Base-by-base conservation (phyloP, 1,140 invertebrate genomes). In the Riptortus pedestris region DNA sequence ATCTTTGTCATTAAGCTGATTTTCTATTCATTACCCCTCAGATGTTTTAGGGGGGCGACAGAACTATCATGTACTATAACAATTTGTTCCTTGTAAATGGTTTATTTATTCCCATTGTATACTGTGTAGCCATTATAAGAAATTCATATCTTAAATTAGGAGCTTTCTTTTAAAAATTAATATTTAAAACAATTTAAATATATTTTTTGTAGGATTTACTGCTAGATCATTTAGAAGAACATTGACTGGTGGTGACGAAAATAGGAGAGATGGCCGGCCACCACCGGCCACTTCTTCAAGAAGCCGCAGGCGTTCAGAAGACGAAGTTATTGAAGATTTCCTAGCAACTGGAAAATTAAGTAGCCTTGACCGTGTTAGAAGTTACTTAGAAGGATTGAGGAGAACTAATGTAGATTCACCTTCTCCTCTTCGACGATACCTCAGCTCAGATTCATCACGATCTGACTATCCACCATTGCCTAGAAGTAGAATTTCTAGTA, bases 361-460 rank as follows among this genome's bases (percentile, higher is more conserved):
- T 27, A 65, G 64, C 55, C 59, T 65, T 55, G 64, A 65, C 5
- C 24, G 64, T 29, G 64, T 65, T 31, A 65, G 59, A 31, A 65
- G 61, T 22, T 65, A 65, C 28, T 52, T 65, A 38, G 64, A 65
- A 18, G 64, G 24, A 3, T 16, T 38, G 12, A 59, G 57, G 33
- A 29, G 28, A 29, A 38, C 28, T 12, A 38, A 26, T 18, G 33
- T 20, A 29, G 57, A 59, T 2, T 20, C 51, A 26, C 57, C 26
- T n/a, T 38, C 31, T 7, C 57, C 57, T 59, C 57, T 29, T 29
- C 57, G 57, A n/a, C 29, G 57, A 29, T 38, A 59, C 7, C 28
- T 20, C 28, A 38, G 57, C 28, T 38, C 57, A n/a, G 28, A 59
- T 20, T 16, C 18, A 14, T n/a, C 29, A 59, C n/a, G 57, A 18